Conservation (phyloP, 1,140 invertebrate genomes). For the Penaeus chinensis region DNA sequence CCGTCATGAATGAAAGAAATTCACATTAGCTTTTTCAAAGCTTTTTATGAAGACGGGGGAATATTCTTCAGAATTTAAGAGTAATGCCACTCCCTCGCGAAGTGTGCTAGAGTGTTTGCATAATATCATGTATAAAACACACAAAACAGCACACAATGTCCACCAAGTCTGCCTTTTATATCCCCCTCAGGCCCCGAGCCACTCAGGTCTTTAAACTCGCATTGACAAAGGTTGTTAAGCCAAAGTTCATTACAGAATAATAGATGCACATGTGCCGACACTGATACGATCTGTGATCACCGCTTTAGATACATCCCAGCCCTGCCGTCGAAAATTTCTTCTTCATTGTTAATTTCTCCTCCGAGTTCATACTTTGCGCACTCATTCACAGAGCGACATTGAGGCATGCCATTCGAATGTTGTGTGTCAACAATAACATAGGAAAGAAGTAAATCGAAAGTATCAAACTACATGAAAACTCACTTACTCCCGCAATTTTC, state of each 20-base stretch:
- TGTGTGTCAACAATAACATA: too few relatives aligned
- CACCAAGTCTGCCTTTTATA: constrained; percentile 40
- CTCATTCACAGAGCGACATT: too few relatives aligned
- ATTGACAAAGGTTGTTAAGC: constrained; percentile 50
- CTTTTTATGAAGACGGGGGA: too few relatives aligned
- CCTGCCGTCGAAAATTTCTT: background rate
- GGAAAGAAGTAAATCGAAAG: too few relatives aligned
- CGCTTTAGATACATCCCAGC: background rate
- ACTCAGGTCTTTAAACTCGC: constrained; percentile 53
- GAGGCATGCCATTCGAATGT: too few relatives aligned
- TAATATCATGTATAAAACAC: constrained; percentile 18
- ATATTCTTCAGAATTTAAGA: too few relatives aligned
- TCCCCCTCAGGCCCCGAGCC: background rate
- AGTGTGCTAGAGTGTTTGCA: constrained; percentile 29
- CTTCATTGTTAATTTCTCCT: background rate
- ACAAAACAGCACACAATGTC: constrained; percentile 51
- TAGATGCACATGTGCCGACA: constrained; percentile 49
- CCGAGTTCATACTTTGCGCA: too few relatives aligned
- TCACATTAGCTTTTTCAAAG: too few relatives aligned
- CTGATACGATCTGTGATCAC: constrained; percentile 50
- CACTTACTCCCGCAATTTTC: too few relatives aligned
- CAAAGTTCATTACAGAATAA: constrained; percentile 58
- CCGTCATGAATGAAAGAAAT: too few relatives aligned
- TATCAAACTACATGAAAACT: too few relatives aligned
- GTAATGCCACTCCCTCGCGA: background rate